These are phyloP conservation scores for Choloepus hoffmanni DNA, from an alignment of 2,113 vertebrate species.

Conservation along the genomic window DNA sequence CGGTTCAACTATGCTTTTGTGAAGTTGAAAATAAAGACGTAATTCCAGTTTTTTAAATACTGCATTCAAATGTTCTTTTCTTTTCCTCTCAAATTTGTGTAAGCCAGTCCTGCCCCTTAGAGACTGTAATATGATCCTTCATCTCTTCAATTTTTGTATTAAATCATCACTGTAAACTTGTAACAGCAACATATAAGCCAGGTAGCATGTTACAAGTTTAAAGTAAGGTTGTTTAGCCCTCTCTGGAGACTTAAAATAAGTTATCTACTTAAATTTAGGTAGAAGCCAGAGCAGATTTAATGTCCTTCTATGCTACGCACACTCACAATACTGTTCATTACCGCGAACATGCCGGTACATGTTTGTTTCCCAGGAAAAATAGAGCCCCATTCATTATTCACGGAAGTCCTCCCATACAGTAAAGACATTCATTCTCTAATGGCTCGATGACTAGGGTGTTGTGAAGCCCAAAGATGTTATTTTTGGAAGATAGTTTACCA, in stretches of 20 bases:
- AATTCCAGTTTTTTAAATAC: slow-evolving; percentile 71
- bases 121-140: slow-evolving; percentile 58
- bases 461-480: slow-evolving; percentile 76
- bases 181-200: slow-evolving; percentile 54
- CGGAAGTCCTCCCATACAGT: slow-evolving; percentile 63
- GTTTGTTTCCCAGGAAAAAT: slow-evolving; percentile 81
- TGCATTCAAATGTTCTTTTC: slow-evolving; percentile 51
- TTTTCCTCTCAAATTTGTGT: slow-evolving; percentile 67
- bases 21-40: slow-evolving; percentile 68
- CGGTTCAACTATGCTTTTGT: slow-evolving; percentile 53
- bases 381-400: slow-evolving; percentile 79
- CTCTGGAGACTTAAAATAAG: slow-evolving; percentile 34
- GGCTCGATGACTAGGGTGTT: slow-evolving; percentile 72
- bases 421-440: slow-evolving; percentile 80
- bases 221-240: slow-evolving; percentile 42
- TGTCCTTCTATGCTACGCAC: slow-evolving; percentile 7
- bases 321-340: slow-evolving; percentile 72
- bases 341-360: slow-evolving; percentile 59
- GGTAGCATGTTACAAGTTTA: background rate
- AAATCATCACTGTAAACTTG: slow-evolving; percentile 57
- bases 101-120: slow-evolving; percentile 29
- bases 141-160: slow-evolving; percentile 64
- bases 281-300: slow-evolving; percentile 59
- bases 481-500: slow-evolving; percentile 78
- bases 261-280: slow-evolving; percentile 73